Conservation (phyloP, 2,113 vertebrate species). For the Porphyrio hochstetteri region DNA sequence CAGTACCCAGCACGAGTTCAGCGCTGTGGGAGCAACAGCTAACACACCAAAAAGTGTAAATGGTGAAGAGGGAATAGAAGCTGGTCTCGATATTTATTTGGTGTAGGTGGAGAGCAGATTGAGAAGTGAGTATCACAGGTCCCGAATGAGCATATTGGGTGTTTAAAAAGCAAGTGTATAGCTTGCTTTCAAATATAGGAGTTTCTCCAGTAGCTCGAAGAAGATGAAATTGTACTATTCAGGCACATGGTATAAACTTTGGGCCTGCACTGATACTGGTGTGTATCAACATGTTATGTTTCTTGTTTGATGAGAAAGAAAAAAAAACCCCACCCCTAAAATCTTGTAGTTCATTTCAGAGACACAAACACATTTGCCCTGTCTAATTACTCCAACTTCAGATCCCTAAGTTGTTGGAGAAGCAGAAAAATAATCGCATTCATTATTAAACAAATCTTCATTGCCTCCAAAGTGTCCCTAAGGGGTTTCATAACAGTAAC, state of each 20-base stretch:
- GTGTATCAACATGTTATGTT: background rate
- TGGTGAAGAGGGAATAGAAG: background rate
- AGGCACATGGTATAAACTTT: background rate
- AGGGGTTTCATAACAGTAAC: background rate
- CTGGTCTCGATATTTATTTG: background rate
- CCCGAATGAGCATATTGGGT: background rate
- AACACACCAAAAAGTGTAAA: background rate
- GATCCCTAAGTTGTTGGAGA: background rate
- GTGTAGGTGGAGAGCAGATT: background rate
- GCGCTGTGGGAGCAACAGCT: background rate
- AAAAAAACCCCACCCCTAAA: background rate
- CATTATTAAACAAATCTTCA: background rate
- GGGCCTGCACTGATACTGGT: background rate
- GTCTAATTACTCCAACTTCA: background rate
- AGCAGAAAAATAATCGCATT: background rate
- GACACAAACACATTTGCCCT: background rate
- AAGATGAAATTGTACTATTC: background rate
- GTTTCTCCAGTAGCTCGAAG: background rate
- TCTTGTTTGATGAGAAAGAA: background rate
- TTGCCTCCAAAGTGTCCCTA: background rate
- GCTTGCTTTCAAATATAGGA: background rate
- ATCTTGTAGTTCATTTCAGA: background rate
- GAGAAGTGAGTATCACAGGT: background rate
- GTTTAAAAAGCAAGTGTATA: background rate
- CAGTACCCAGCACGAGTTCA: background rate